A percentile compares a stretch with the other conserved stretches of the same genome.
phyloP scores from a whole-genome alignment of 2,888 invertebrate species.

The Coleophora flavipennella region DNA sequence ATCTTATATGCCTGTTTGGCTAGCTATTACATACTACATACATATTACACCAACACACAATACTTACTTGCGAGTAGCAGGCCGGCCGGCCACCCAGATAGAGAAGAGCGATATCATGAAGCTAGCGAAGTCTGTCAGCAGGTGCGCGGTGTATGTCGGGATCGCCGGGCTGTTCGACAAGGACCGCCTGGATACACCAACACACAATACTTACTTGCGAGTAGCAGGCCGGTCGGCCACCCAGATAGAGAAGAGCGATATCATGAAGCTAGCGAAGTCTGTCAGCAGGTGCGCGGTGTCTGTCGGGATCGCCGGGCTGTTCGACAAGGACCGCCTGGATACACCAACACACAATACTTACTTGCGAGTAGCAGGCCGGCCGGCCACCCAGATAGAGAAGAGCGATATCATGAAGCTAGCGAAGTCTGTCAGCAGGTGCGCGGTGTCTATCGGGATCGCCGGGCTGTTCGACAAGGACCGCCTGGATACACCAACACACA shows the following conservation, averaged over 20 bases:
- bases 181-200: constrained; percentile 76
- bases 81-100: constrained; percentile 87
- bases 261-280: constrained; percentile 98
- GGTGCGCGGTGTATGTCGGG: constrained; percentile 98
- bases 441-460: constrained; percentile 94
- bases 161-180: constrained; percentile 77
- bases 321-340: constrained; percentile 76
- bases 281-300: constrained; percentile 98
- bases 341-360: too few relatives aligned
- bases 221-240: constrained; percentile 88
- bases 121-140: constrained; percentile 97
- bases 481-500: too few relatives aligned
- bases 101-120: constrained; percentile 99
- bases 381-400: constrained; percentile 91
- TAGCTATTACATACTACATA: too few relatives aligned
- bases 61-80: constrained; percentile 79
- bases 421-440: constrained; percentile 97
- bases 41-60: too few relatives aligned
- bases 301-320: constrained; percentile 84
- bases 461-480: constrained; percentile 76
- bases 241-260: constrained; percentile 96
- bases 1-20: too few relatives aligned
- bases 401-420: constrained; percentile 99
- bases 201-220: constrained; percentile 67
- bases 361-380: constrained; percentile 84